A percentile compares a stretch with the other conserved stretches of the same genome.
phyloP scores from a whole-genome alignment of 2,888 invertebrate genomes.

The Cheilosia grossa region DNA sequence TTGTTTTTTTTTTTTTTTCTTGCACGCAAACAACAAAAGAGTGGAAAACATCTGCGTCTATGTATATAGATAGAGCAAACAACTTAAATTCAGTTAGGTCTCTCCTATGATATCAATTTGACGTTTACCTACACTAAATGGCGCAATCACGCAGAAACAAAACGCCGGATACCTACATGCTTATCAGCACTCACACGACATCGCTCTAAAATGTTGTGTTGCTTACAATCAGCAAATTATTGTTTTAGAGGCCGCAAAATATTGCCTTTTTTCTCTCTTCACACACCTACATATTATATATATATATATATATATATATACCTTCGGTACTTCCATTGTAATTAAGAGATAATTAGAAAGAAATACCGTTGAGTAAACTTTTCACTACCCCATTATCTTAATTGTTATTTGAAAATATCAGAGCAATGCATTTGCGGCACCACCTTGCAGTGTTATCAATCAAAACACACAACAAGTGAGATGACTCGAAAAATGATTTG shows the following conservation, averaged over 20 bases:
- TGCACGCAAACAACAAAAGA: slow-evolving; percentile 11
- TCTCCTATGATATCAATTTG: slow-evolving; percentile 25
- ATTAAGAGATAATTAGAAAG: slow-evolving; percentile 5
- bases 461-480: not conserved
- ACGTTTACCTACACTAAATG: slow-evolving; percentile 6
- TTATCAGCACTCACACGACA: not conserved
- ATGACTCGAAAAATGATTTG: slow-evolving; percentile 7
- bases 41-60: not conserved
- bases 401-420: slow-evolving; percentile 55
- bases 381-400: slow-evolving; percentile 53
- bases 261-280: not conserved
- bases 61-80: not conserved
- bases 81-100: not conserved
- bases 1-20: slow-evolving; percentile 5
- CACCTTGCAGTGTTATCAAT: slow-evolving; percentile 48
- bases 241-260: slow-evolving; percentile 12
- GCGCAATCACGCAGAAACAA: slow-evolving; percentile 44
- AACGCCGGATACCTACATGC: not conserved
- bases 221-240: slow-evolving; percentile 21
- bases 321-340: slow-evolving; percentile 13
- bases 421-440: slow-evolving; percentile 34
- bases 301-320: not conserved
- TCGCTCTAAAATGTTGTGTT: not conserved
- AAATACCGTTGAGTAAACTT: not conserved
- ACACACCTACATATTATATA: not conserved